Conservation (phyloP, 2,113 vertebrate genomes). For the Malurus elegans region DNA sequence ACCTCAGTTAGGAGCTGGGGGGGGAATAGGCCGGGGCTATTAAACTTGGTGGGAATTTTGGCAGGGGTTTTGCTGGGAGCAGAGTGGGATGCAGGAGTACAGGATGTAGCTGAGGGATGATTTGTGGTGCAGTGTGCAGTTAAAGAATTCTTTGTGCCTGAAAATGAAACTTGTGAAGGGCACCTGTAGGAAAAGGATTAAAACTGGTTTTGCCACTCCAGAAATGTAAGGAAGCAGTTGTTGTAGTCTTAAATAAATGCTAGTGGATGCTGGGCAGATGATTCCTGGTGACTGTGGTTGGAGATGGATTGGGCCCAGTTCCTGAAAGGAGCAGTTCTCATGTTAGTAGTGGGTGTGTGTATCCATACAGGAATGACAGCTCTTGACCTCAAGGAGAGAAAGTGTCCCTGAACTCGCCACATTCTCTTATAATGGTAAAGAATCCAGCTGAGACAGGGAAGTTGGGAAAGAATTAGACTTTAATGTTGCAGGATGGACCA, state of each 20-base stretch:
- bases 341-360: background rate
- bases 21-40: background rate
- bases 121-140: background rate
- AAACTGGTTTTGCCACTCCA: background rate
- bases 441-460: background rate
- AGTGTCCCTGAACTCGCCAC: background rate
- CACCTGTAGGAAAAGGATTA: background rate
- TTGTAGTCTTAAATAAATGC: background rate
- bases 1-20: background rate
- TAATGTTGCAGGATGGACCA: background rate
- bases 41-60: conserved; percentile 5
- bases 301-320: background rate
- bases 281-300: background rate
- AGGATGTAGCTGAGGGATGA: background rate
- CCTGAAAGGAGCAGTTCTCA: background rate
- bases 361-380: background rate
- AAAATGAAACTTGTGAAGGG: background rate
- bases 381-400: background rate
- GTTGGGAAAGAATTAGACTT: background rate
- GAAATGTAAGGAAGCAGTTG: background rate
- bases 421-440: background rate
- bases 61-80: background rate
- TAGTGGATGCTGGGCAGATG: background rate
- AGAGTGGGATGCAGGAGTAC: background rate
- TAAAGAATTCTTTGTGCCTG: background rate